Percentiles rank a stretch among this genome's conserved stretches.
phyloP scores from a whole-genome alignment of 2,797 vertebrate species.

The Dromococcyx pavoninus region DNA sequence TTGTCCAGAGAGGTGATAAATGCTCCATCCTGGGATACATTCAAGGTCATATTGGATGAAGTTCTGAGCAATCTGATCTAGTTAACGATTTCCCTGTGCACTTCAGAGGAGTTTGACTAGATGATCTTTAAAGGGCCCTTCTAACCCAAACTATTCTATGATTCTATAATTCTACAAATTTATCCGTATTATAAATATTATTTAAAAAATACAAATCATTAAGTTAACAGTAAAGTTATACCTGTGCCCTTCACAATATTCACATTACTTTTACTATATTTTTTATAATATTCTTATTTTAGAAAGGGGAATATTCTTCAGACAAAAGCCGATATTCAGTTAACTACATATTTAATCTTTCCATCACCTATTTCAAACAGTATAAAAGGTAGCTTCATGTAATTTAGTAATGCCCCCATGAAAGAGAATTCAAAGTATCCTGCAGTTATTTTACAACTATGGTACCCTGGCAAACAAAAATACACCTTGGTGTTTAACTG shows the following conservation, averaged over 20 bases:
- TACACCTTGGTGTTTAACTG: background rate
- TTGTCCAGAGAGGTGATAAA: no score
- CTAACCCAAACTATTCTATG: no score
- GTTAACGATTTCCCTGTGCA: no score
- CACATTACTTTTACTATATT: background rate
- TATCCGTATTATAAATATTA: background rate
- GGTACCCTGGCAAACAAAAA: background rate
- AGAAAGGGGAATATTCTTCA: background rate
- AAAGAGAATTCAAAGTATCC: background rate
- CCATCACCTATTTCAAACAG: background rate
- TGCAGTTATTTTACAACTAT: background rate
- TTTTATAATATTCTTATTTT: background rate
- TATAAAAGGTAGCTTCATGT: background rate
- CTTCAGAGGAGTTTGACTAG: no score
- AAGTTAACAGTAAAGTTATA: background rate
- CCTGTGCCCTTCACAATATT: background rate
- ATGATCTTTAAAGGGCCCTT: no score
- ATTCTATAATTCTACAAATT: background rate
- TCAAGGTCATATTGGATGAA: no score
- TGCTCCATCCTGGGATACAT: no score
- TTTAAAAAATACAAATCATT: background rate
- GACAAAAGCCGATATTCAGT: background rate
- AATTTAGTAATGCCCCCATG: background rate
- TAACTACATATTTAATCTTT: background rate
- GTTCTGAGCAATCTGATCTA: no score